A percentile compares a stretch with the other conserved stretches of the same genome.
Conservation (phyloP, 2,888 invertebrate species). For the Phania funesta region DNA sequence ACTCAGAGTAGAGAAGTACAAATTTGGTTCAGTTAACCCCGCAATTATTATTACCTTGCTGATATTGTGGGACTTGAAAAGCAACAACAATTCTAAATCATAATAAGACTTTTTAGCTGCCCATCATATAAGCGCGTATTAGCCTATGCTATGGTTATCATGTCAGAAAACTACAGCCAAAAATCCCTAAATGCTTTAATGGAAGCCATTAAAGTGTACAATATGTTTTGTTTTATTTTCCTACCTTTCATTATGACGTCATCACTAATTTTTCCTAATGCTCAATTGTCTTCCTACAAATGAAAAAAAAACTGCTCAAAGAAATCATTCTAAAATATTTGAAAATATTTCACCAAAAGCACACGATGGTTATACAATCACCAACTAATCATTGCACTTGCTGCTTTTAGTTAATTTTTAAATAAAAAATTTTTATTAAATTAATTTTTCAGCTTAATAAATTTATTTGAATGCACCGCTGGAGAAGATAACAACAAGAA, state of each 20-base stretch:
- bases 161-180: constrained; percentile 1
- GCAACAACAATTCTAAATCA: no score
- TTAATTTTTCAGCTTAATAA: constrained; percentile 36
- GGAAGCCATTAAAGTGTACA: constrained; percentile 63
- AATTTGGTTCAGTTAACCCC: no score
- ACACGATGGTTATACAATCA: constrained; percentile 6
- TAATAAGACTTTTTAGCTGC: not conserved
- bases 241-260: constrained; percentile 45
- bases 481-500: constrained; percentile 24
- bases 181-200: constrained; percentile 39
- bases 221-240: constrained; percentile 9
- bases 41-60: no score
- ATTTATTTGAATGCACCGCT: constrained; percentile 20
- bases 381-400: not conserved
- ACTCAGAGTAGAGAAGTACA: no score
- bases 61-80: no score
- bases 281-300: constrained; percentile 24
- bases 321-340: constrained; percentile 2
- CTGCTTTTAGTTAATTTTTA: not conserved
- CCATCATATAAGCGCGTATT: constrained; percentile 15
- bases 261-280: constrained; percentile 18
- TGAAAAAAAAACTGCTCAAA: not conserved
- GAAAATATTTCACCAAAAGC: not conserved
- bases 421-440: constrained; percentile 7
- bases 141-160: not conserved